Percentiles rank a stretch among this genome's conserved stretches.
Evolutionary conservation across 2,113 vertebrate species (phyloP).

Genomic region (Suncus etruscus): DNA sequence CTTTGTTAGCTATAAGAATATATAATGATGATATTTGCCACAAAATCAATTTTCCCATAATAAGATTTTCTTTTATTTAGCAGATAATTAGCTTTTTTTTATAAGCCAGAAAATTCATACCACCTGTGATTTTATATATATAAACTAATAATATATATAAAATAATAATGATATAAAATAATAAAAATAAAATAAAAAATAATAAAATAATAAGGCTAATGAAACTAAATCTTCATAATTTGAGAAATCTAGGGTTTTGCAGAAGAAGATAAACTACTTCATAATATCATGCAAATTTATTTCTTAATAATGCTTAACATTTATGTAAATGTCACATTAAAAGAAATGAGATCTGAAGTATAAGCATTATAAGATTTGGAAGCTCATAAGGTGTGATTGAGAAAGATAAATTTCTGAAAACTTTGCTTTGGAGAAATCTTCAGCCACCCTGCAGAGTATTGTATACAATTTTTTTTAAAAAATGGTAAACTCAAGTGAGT

Average conservation of each 20-base stretch:
- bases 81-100: slow-evolving; percentile 16
- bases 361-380: not conserved
- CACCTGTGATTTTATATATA: not conserved
- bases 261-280: not conserved
- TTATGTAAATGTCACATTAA: slow-evolving; percentile 17
- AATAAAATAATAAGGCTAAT: not conserved
- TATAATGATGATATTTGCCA: not conserved
- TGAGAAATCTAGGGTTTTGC: not conserved
- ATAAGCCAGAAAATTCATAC: not conserved
- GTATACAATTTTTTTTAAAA: not conserved
- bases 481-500: too few species aligned
- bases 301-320: not conserved
- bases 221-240: not conserved
- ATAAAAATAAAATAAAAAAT: too few species aligned
- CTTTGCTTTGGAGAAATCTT: slow-evolving; percentile 14
- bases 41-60: not conserved
- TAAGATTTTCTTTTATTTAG: not conserved
- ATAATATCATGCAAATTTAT: not conserved
- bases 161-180: too few species aligned
- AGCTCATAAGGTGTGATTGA: not conserved
- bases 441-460: not conserved
- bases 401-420: slow-evolving; percentile 37
- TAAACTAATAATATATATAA: not conserved
- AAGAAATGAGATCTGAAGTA: not conserved
- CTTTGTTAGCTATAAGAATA: not conserved